Evolutionary conservation across 2,797 vertebrate genomes (phyloP).

Genomic region (Morelia viridis): DNA sequence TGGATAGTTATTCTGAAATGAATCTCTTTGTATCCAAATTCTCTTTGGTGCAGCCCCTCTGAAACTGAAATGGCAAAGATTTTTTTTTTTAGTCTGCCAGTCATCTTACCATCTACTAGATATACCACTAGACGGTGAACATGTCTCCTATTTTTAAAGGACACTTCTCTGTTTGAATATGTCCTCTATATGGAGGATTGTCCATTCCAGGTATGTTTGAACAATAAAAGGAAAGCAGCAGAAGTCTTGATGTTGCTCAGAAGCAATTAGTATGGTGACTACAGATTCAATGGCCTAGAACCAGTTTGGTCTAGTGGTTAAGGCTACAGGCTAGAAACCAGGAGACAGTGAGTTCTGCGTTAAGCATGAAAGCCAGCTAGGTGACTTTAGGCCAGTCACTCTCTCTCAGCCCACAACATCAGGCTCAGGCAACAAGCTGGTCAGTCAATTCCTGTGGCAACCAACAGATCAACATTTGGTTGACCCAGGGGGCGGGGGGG

Average conservation of each 20-base stretch:
- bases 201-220: background rate
- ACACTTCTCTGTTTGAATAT: background rate
- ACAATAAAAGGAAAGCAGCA: background rate
- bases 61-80: background rate
- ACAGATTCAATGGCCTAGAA: background rate
- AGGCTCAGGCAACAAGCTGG: too few relatives aligned
- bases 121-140: background rate
- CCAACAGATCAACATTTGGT: too few relatives aligned
- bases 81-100: background rate
- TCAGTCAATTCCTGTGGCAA: too few relatives aligned
- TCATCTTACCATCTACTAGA: background rate
- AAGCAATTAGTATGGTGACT: background rate
- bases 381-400: too few relatives aligned
- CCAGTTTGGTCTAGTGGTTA: too few relatives aligned
- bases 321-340: too few relatives aligned
- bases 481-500: too few relatives aligned
- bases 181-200: background rate
- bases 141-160: background rate
- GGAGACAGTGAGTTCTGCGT: too few relatives aligned
- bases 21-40: background rate
- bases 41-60: background rate
- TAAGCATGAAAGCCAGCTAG: too few relatives aligned
- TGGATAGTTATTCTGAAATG: background rate
- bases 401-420: too few relatives aligned
- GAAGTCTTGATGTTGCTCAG: background rate